Evolutionary conservation across 1,140 invertebrate species (phyloP), one percentile per base, ranked within the genome.

Genomic region (Polypedilum vanderplanki): DNA sequence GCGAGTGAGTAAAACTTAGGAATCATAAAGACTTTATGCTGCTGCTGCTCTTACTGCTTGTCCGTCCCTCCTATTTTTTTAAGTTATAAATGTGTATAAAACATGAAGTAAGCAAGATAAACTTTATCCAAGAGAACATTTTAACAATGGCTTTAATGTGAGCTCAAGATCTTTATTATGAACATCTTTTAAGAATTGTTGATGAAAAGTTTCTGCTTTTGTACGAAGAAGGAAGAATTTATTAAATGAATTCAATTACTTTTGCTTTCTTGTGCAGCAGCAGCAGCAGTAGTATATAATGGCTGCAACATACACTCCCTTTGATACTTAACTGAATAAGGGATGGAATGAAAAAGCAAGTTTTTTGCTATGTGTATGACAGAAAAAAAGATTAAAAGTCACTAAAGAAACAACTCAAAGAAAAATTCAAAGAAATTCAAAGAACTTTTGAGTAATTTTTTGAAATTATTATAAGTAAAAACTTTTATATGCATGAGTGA

Each of bases 91-190:
- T 57, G 46, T 12, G 46, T 15, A 12, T 3, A 12, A 12, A n/a
- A 15, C 46, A 57, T n/a, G 12, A 57, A 57, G n/a, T 4, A n/a
- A n/a, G 46, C 12, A 57, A 57, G 46, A n/a, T 4, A 57, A 57
- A 57, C 46, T 57, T 57, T 57, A 57, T 57, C 46, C 46, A 57
- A 57, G 46, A n/a, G 46, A 57, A 57, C 46, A 57, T 57, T 57
- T 57, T 12, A 57, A 8, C 10, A 57, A 57, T 57, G 46, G 46
- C 46, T 57, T 57, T 57, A 57, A 57, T 57, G 46, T 57, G 46
- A 57, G 46, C 46, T 57, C 46, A 15, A 57, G 24, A 33, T 33
- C 24, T n/a, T 57, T 57, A 57, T 57, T 57, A 57, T 57, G 46
- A 57, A 8, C 10, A 12, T 57, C 46, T 12, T 57, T 57, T 57